Conservation (phyloP, 2,888 invertebrate genomes). For the Eustalomyia histrio region DNA sequence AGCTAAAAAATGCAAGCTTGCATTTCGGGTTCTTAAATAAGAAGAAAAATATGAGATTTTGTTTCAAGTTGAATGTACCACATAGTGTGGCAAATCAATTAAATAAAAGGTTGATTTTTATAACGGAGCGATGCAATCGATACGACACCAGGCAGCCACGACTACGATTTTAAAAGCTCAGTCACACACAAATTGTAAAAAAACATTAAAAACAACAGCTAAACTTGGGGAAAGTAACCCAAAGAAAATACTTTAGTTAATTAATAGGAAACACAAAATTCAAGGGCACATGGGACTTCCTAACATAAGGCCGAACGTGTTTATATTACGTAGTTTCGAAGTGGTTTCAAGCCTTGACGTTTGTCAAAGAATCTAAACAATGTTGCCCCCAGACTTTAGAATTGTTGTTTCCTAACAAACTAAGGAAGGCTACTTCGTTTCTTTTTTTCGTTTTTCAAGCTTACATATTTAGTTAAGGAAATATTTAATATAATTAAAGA, state of each 20-base stretch:
- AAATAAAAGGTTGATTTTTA: slow-evolving; percentile 66
- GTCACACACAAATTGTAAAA: slow-evolving; percentile 6
- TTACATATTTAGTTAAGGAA: no score
- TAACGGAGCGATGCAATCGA: slow-evolving; percentile 66
- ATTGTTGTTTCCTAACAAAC: no score
- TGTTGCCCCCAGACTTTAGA: no score
- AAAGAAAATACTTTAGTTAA: neutral
- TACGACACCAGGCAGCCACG: slow-evolving; percentile 63
- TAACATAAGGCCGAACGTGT: no score
- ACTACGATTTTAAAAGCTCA: slow-evolving; percentile 53
- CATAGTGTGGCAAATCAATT: slow-evolving; percentile 66
- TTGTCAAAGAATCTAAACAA: no score
- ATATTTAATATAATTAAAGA: no score
- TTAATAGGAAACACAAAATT: no score
- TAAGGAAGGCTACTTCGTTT: no score
- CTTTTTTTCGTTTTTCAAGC: no score
- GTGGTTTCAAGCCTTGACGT: no score
- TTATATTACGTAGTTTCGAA: no score
- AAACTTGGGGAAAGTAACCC: neutral
- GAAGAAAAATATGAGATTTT: slow-evolving; percentile 44
- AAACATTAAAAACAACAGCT: neutral
- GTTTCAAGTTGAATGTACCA: slow-evolving; percentile 65
- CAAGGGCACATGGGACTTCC: no score
- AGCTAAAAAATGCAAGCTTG: slow-evolving; percentile 51
- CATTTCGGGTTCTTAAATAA: slow-evolving; percentile 60